Evolutionary conservation across 2,888 invertebrate species (phyloP), one percentile per base, ranked within the genome.

Genomic region (Sesamia inferens): DNA sequence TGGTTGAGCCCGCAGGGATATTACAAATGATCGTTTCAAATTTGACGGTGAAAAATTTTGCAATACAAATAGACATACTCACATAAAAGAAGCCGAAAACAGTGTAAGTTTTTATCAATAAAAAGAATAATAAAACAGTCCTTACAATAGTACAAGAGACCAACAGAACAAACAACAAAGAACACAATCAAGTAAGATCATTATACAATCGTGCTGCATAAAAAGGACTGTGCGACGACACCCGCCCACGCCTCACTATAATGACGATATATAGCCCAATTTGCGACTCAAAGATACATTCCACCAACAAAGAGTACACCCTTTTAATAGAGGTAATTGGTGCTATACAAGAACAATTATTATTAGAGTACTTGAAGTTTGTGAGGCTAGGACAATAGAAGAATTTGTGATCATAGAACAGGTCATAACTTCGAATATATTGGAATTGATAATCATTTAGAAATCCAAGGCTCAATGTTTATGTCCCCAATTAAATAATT

Each of bases 281-380:
- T 93, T 91, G 91, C 92, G 90, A 90, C 89, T 91, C 88, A 91
- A 89, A 88, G 89, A 88, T 88, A 91, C 89, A 91, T 89, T 90
- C 87, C 86, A 88, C 83, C 88, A 85, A 83, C 82, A 74, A 82
- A 81, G 80, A 84, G 71, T 79, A 82, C 84, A 88, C 87, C 89
- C 89, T 90, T 91, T 90, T 92, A 94, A 93, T 93, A 93, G 92
- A 92, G 86, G 89, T 93, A 94, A 94, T 94, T 93, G 92, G 89
- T 88, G 83, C 86, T 86, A 88, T 64, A 89, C 89, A 90, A 90
- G 90, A 90, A 90, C 88, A 93, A 93, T 94, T 39, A 39, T 39
- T 39, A 39, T 39, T 93, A 94, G 55, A 65, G 87, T 83, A 87
- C 82, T 86, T 80, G 81, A 76, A 82, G 88, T 87, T 87, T 77